phyloP scores from a whole-genome alignment of 1,140 invertebrate genomes.

The Popillia japonica region DNA sequence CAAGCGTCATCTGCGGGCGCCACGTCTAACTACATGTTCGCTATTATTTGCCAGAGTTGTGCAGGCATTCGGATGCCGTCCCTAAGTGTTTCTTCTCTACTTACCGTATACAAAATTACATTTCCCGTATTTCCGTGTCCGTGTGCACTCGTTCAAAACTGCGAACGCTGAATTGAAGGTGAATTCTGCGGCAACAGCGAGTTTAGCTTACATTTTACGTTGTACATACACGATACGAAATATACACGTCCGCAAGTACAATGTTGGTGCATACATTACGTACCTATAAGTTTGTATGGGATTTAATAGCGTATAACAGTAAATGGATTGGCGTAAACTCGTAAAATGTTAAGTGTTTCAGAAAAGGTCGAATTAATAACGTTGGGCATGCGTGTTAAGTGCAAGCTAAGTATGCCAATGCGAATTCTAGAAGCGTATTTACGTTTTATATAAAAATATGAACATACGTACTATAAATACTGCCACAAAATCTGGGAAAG shows the following conservation, averaged over 20 bases:
- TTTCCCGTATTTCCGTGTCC: neutral
- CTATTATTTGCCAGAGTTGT: slow-evolving; percentile 5
- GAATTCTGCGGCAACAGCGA: neutral
- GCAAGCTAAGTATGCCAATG: too few relatives aligned
- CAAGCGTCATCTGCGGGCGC: slow-evolving; percentile 27
- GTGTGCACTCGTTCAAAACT: neutral
- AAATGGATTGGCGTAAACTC: neutral
- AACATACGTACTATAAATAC: too few relatives aligned
- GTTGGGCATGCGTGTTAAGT: too few relatives aligned
- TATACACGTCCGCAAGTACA: neutral
- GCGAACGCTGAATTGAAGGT: neutral
- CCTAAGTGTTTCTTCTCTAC: neutral
- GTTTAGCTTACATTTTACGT: slow-evolving; percentile 7
- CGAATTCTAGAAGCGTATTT: too few relatives aligned
- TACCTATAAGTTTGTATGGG: neutral
- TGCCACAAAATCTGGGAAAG: too few relatives aligned
- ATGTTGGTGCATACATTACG: neutral
- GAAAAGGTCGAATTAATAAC: neutral
- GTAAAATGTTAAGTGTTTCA: neutral
- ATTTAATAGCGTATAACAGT: neutral
- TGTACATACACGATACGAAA: neutral
- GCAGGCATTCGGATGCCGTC: neutral
- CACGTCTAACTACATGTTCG: slow-evolving; percentile 3
- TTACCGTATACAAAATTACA: neutral
- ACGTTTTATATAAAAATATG: too few relatives aligned